Base-by-base conservation (phyloP, 2,888 invertebrate species). In the Saturnia pavonia region DNA sequence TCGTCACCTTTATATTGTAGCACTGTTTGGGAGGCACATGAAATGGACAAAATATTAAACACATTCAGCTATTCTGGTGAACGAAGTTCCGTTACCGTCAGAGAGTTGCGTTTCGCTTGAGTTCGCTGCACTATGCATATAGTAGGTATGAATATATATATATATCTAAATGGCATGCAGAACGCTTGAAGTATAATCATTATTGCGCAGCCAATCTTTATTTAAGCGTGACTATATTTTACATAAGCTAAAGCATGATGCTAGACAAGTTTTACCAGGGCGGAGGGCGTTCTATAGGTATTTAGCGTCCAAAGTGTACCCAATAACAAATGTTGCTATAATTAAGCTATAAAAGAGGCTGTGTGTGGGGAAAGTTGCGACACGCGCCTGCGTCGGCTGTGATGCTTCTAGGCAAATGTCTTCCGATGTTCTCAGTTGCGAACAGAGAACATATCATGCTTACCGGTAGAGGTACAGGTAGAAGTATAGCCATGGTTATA, bases 151-250 rank as follows among this genome's bases (percentile, higher is more conserved):
- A 91, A 92, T 92, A 93, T 90, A 92, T 91, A 91, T 60, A 63
- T 63, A 88, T 89, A 91, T 94, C 94, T 94, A 94, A 94, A 91
- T 92, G 92, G 92, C 93, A 94, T 94, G 93, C 93, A 94, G 94
- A 94, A 94, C 92, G 93, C 92, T 93, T 94, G 94, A 92, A 93
- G 92, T 94, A 92, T 90, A 92, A 93, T 94, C 93, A 94, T 92
- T 92, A 94, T 94, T 93, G 94, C 92, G 93, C 93, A 93, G 94
- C 93, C 94, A 93, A 93, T 92, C 94, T 93, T 60, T 90, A 90
- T 92, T 91, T 90, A 94, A 94, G 94, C 93, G 93, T 93, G 94
- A 92, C 94, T 94, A 94, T 94, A 92, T 90, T 93, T 91, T 94
- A 94, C 93, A 94, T 92, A 92, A 93, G 92, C 92, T 94, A 81